Evolutionary conservation across 2,797 vertebrate species (phyloP).

Genomic region (Poliocrania exsul): DNA sequence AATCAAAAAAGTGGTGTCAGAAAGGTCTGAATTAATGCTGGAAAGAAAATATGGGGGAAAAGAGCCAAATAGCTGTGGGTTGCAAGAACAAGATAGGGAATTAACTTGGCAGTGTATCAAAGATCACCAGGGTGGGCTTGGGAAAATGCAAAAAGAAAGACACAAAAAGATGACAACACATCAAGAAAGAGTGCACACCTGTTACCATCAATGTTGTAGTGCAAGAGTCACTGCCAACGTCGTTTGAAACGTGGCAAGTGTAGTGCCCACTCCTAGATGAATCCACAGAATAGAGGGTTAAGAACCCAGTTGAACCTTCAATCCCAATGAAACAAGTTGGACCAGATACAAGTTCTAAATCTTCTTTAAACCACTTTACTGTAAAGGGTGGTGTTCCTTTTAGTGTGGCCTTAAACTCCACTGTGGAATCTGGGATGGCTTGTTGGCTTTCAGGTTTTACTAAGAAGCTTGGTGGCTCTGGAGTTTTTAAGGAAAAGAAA

Average conservation of each 20-base stretch:
- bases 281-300: conserved; percentile 93
- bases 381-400: conserved; percentile 94
- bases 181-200: conserved; percentile 85
- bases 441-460: conserved; percentile 86
- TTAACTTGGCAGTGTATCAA: neutral
- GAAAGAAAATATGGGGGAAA: neutral
- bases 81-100: neutral
- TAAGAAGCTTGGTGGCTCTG: conserved; percentile 96
- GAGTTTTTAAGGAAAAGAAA: conserved; percentile 76
- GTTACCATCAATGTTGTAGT: conserved; percentile 89
- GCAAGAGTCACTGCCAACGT: conserved; percentile 93
- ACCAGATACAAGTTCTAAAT: conserved; percentile 90
- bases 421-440: conserved; percentile 87
- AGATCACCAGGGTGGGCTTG: neutral
- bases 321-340: conserved; percentile 91
- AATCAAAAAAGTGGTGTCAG: conserved; percentile 71
- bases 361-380: conserved; percentile 97
- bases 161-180: neutral
- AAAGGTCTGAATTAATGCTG: neutral
- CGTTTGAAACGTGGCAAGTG: conserved; percentile 95
- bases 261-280: conserved; percentile 88
- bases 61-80: neutral
- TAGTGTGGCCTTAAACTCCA: conserved; percentile 91
- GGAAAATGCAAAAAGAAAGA: conserved; percentile 36
- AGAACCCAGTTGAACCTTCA: conserved; percentile 89